Percentiles rank a stretch among this genome's conserved stretches.
phyloP scores from a whole-genome alignment of 2,113 vertebrate genomes.

The Clinocottus analis region DNA sequence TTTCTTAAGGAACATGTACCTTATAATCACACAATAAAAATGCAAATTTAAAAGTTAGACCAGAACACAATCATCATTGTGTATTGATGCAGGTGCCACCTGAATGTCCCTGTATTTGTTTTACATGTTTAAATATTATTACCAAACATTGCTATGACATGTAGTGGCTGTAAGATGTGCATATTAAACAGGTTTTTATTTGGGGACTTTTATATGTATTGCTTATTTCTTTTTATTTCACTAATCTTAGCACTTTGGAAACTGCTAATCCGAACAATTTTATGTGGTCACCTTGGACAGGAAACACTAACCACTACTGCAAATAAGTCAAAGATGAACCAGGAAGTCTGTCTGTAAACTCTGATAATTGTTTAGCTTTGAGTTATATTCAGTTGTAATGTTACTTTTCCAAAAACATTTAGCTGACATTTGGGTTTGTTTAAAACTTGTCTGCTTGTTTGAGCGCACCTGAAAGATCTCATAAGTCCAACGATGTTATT shows the following conservation, averaged over 20 bases:
- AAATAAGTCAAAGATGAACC: not conserved
- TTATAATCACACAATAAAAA: not conserved
- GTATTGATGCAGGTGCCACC: no score
- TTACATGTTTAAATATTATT: no score
- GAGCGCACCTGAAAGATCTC: not conserved
- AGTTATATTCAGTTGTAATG: not conserved
- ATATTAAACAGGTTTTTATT: no score
- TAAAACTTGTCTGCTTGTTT: not conserved
- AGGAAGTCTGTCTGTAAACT: constrained; percentile 15
- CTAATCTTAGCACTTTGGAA: not conserved
- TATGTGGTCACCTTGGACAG: not conserved
- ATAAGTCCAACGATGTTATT: not conserved
- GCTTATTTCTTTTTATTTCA: no score
- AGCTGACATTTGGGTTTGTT: not conserved
- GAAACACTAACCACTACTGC: constrained; percentile 7
- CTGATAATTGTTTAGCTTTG: not conserved
- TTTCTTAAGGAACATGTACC: not conserved
- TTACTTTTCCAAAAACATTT: not conserved
- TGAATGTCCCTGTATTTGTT: no score
- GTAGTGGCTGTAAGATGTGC: no score
- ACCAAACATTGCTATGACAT: no score
- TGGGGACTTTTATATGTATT: no score
- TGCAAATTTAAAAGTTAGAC: not conserved
- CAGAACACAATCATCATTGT: no score
- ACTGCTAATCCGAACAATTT: not conserved